Evolutionary conservation across 2,888 invertebrate genomes (phyloP).

Genomic region (Calameuta filiformis): DNA sequence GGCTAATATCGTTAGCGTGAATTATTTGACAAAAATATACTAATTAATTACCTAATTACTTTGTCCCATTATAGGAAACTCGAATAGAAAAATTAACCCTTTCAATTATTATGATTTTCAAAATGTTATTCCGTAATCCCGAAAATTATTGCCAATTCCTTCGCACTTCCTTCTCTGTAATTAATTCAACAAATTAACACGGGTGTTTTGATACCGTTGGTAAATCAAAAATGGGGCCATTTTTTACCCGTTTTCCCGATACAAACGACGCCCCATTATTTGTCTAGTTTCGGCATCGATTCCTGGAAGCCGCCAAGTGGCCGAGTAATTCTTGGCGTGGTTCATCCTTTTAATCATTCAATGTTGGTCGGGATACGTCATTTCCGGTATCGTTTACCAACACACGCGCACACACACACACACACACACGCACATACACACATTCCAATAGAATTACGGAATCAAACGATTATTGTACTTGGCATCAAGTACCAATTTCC

Average conservation of each 20-base stretch:
- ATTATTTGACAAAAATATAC: no score
- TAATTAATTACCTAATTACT: neutral
- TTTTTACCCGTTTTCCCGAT: neutral
- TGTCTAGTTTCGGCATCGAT: neutral
- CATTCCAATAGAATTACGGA: neutral
- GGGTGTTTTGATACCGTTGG: neutral
- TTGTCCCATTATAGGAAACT: neutral
- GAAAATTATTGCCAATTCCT: neutral
- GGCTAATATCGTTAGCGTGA: no score
- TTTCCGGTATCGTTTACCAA: neutral
- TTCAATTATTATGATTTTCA: neutral
- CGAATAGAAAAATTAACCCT: neutral
- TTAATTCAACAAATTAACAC: neutral
- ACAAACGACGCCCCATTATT: neutral
- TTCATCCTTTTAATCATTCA: neutral
- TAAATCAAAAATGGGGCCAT: neutral
- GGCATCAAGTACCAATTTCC: neutral
- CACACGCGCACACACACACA: neutral
- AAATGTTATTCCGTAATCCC: neutral
- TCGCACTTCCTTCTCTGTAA: neutral
- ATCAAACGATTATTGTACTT: neutral
- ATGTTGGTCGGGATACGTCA: neutral
- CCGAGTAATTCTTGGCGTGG: neutral
- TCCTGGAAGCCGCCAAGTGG: neutral
- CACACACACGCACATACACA: neutral